Percentiles rank a stretch among this genome's conserved stretches.
Conservation (phyloP, 2,113 vertebrate genomes). For the Clarias batrachus region DNA sequence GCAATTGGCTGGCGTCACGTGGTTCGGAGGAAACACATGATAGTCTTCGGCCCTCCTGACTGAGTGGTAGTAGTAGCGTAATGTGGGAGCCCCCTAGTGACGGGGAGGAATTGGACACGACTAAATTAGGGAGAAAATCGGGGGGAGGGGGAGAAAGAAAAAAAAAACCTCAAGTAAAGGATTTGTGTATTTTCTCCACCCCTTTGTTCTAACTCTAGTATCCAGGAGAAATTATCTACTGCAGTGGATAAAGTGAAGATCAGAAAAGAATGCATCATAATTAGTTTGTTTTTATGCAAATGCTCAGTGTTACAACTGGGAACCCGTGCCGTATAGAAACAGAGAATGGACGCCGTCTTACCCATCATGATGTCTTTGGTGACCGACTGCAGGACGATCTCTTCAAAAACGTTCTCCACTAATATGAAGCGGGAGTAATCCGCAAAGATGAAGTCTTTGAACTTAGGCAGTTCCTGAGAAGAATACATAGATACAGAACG, state of each 20-base stretch:
- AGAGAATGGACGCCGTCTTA: constrained; percentile 58
- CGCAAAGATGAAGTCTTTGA: constrained; percentile 93
- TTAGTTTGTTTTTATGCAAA: neutral
- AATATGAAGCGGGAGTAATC: constrained; percentile 90
- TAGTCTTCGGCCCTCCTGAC: no score
- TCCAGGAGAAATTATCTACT: neutral
- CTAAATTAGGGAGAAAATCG: no score
- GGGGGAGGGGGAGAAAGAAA: no score
- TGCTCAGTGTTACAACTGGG: neutral
- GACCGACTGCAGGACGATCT: constrained; percentile 91
- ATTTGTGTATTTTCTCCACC: no score
- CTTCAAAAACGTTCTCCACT: constrained; percentile 91
- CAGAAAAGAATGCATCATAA: neutral
- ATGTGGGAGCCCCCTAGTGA: no score
- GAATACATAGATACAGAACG: neutral
- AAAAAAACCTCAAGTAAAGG: no score
- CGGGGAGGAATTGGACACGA: no score
- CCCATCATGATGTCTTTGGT: constrained; percentile 96
- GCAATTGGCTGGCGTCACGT: no score
- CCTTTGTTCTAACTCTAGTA: neutral
- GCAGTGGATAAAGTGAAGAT: neutral
- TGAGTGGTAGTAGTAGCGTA: no score
- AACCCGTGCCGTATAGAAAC: neutral
- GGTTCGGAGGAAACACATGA: no score
- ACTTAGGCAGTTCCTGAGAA: constrained; percentile 83